Conservation (phyloP, 2,797 vertebrate genomes). For the Craterocephalus amniculus region DNA sequence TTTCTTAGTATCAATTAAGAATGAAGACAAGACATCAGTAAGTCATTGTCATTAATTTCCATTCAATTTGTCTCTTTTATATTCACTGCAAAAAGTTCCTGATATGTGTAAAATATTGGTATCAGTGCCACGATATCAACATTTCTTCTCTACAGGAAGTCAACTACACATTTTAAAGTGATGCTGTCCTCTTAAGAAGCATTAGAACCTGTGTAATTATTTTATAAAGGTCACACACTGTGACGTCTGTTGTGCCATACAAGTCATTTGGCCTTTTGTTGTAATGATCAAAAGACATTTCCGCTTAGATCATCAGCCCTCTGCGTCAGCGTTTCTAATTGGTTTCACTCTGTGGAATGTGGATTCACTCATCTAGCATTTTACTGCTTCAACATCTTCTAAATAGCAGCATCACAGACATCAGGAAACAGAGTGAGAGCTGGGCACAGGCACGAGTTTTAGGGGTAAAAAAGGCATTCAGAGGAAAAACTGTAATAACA, state of each 20-base stretch:
- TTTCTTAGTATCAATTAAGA: too few species aligned
- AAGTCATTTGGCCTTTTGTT: constrained; percentile 60
- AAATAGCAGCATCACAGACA: constrained; percentile 10
- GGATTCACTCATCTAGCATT: constrained; percentile 19
- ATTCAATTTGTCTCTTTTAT: too few species aligned
- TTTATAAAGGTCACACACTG: neutral
- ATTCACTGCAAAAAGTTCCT: too few species aligned
- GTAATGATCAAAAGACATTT: constrained; percentile 62
- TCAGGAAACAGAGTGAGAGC: constrained; percentile 1
- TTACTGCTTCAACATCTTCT: constrained; percentile 18
- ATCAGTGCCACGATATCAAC: too few species aligned
- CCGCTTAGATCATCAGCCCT: constrained; percentile 37
- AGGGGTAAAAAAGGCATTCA: neutral
- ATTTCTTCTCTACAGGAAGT: neutral
- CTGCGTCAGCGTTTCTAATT: constrained; percentile 63
- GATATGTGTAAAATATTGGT: too few species aligned
- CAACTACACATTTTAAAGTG: neutral
- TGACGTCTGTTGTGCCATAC: constrained; percentile 40
- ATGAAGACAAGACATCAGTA: too few species aligned
- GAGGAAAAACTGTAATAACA: neutral
- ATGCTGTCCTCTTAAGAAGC: neutral
- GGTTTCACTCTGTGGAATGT: constrained; percentile 50
- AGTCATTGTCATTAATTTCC: too few species aligned
- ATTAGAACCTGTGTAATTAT: neutral
- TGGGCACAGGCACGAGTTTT: neutral